Percentiles rank a stretch among this genome's conserved stretches.
Conservation (phyloP, 2,888 invertebrate species). For the Tinea trinotella region DNA sequence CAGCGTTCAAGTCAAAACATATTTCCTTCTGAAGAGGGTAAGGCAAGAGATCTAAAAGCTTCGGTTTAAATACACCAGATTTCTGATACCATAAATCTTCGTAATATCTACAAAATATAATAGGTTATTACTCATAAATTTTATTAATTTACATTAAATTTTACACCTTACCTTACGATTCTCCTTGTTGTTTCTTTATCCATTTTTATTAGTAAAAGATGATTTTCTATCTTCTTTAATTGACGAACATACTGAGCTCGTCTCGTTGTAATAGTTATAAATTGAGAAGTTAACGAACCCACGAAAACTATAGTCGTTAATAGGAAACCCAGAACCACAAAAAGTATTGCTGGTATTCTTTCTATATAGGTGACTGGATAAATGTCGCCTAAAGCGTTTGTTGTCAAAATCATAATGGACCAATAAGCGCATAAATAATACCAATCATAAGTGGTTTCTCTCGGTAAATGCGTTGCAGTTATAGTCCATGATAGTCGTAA, state of each 20-base stretch:
- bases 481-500: slow-evolving; percentile 53
- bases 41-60: slow-evolving; percentile 52
- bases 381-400: slow-evolving; percentile 58
- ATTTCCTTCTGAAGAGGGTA: slow-evolving; percentile 66
- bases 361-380: slow-evolving; percentile 56
- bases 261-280: slow-evolving; percentile 61
- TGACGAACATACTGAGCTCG: slow-evolving; percentile 57
- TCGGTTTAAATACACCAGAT: slow-evolving; percentile 60
- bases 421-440: slow-evolving; percentile 61
- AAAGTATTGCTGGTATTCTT: slow-evolving; percentile 47
- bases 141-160: too few relatives aligned
- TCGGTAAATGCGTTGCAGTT: slow-evolving; percentile 46
- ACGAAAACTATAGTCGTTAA: slow-evolving; percentile 64
- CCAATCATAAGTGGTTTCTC: slow-evolving; percentile 53
- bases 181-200: slow-evolving; percentile 47
- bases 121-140: background rate
- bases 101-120: slow-evolving; percentile 45
- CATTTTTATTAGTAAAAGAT: slow-evolving; percentile 56
- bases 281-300: slow-evolving; percentile 63
- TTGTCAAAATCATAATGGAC: slow-evolving; percentile 60
- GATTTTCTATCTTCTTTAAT: slow-evolving; percentile 54
- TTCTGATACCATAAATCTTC: slow-evolving; percentile 68
- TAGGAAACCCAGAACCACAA: slow-evolving; percentile 55
- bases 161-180: slow-evolving; percentile 53
- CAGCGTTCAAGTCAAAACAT: slow-evolving; percentile 64